phyloP scores from a whole-genome alignment of 2,888 invertebrate species.

The Melieria omissa region DNA sequence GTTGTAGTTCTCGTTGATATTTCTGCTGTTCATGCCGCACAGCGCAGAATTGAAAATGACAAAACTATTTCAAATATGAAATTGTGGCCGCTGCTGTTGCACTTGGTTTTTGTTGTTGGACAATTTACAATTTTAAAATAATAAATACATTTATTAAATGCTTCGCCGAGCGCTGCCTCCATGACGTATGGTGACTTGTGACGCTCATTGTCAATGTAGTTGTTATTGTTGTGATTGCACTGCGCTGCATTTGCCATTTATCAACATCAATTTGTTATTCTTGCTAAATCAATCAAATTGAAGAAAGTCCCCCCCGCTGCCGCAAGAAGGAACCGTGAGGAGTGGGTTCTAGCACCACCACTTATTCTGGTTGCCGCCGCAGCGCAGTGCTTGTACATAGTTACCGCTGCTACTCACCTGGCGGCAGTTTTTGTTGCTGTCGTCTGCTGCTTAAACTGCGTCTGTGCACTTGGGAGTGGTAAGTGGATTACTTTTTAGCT shows the following conservation, averaged over 20 bases:
- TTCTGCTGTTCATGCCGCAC: neutral
- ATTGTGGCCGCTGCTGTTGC: slow-evolving; percentile 27
- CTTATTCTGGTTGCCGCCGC: no score
- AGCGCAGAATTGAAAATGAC: slow-evolving; percentile 24
- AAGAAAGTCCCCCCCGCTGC: no score
- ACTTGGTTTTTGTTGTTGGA: slow-evolving; percentile 20
- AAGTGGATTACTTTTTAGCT: no score
- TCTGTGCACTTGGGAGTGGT: no score
- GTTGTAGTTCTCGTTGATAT: neutral
- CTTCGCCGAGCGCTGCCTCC: slow-evolving; percentile 6
- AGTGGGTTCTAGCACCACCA: no score
- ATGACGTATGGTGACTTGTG: slow-evolving; percentile 7
- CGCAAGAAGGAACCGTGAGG: no score
- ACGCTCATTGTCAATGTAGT: neutral
- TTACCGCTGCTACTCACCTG: no score
- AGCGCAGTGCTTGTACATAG: no score
- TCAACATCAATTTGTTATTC: slow-evolving; percentile 48
- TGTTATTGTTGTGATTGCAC: slow-evolving; percentile 20
- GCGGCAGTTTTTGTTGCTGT: no score
- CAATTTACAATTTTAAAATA: slow-evolving; percentile 34
- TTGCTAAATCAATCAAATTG: slow-evolving; percentile 48
- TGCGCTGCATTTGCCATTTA: slow-evolving; percentile 42
- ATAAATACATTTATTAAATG: slow-evolving; percentile 37
- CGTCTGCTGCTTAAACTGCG: no score
- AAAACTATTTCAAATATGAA: slow-evolving; percentile 31